Evolutionary conservation across 2,888 invertebrate genomes (phyloP).

Genomic region (Saturnia japonica): DNA sequence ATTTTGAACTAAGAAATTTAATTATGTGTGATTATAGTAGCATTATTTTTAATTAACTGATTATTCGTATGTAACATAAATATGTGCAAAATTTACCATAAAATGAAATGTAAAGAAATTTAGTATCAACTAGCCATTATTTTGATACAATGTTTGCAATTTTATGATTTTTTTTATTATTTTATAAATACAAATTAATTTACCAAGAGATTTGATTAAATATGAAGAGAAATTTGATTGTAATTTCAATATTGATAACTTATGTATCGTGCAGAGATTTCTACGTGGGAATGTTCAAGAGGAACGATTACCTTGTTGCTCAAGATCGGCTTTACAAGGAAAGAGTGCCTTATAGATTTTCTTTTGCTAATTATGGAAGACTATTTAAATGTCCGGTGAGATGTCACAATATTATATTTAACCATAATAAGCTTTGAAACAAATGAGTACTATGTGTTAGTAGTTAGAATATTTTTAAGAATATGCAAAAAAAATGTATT

Average conservation of each 20-base stretch:
- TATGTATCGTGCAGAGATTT: constrained; percentile 51
- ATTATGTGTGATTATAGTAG: background rate
- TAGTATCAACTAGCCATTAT: background rate
- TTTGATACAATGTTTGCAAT: background rate
- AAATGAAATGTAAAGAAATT: background rate
- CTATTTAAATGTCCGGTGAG: constrained; percentile 62
- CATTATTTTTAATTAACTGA: constrained; percentile 2
- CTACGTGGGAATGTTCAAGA: constrained; percentile 63
- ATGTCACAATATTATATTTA: background rate
- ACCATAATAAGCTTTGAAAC: background rate
- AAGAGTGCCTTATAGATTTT: constrained; percentile 38
- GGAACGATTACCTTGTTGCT: constrained; percentile 60
- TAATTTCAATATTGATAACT: constrained; percentile 30
- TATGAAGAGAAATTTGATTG: constrained; percentile 22
- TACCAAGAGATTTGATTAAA: constrained; percentile 16
- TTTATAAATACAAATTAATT: background rate
- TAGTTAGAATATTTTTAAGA: too few species aligned
- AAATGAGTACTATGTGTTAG: too few species aligned
- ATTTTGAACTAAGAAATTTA: background rate
- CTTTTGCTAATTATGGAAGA: constrained; percentile 58
- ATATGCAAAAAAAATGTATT: too few species aligned
- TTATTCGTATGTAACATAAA: background rate
- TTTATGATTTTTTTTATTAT: background rate
- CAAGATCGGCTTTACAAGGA: constrained; percentile 60
- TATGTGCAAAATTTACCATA: background rate